These are phyloP conservation scores for Plestiodon gilberti DNA, from an alignment of 2,113 vertebrate species.

Conservation along the genomic window DNA sequence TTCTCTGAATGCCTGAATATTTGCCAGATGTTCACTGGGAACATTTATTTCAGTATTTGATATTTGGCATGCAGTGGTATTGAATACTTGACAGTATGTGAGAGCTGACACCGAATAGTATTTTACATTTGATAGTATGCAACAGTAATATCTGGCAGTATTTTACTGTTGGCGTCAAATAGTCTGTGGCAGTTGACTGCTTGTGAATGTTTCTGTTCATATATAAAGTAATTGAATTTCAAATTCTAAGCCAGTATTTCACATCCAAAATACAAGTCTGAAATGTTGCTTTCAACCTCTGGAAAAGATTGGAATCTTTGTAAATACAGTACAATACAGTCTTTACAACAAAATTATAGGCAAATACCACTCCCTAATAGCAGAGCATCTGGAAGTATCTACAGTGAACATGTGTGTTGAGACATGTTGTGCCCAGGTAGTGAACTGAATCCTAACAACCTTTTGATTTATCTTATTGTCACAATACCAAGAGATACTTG, in stretches of 20 bases:
- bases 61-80: not conserved
- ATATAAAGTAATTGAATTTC: not conserved
- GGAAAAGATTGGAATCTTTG: not conserved
- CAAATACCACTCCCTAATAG: not conserved
- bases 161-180: no score
- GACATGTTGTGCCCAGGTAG: not conserved
- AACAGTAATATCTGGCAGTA: not conserved
- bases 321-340: no score
- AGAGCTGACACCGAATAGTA: not conserved
- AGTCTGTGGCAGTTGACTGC: no score
- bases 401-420: not conserved
- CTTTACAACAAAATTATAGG: not conserved
- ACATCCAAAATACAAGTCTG: not conserved
- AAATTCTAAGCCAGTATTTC: not conserved
- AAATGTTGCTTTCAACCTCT: no score
- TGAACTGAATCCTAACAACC: not conserved
- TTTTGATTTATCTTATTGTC: not conserved
- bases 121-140: not conserved
- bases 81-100: not conserved
- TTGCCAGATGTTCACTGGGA: not conserved
- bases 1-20: not conserved
- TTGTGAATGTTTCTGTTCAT: no score
- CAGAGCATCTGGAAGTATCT: not conserved
- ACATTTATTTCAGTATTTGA: not conserved
- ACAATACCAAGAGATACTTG: not conserved